Percentiles rank a stretch among this genome's conserved stretches.
Conservation (phyloP, 2,797 vertebrate species). For the Potorous gilbertii region DNA sequence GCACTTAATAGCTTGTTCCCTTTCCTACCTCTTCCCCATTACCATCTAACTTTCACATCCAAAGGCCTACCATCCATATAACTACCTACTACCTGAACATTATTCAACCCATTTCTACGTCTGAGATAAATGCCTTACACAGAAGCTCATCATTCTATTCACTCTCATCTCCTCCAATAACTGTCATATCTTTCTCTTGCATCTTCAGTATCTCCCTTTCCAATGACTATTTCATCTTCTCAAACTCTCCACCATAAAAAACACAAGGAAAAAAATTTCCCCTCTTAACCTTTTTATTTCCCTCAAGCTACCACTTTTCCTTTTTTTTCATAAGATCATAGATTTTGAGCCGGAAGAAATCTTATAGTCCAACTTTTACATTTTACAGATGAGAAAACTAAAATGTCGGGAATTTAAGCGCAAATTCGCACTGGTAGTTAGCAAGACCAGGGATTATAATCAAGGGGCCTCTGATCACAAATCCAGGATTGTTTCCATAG, state of each 20-base stretch:
- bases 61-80: not conserved
- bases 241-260: not conserved
- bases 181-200: not conserved
- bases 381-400: not conserved
- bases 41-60: not conserved
- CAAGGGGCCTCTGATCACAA: not conserved
- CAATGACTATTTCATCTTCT: not conserved
- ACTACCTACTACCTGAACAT: not conserved
- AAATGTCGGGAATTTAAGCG: not conserved
- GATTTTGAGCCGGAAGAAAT: not conserved
- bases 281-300: not conserved
- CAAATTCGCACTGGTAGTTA: not conserved
- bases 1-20: not conserved
- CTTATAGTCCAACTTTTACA: not conserved
- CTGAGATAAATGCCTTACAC: not conserved
- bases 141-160: not conserved
- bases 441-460: not conserved
- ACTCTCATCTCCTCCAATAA: not conserved
- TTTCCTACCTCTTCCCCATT: not conserved
- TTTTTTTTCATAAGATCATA: not conserved
- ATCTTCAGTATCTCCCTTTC: not conserved
- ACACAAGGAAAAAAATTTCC: not conserved
- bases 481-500: not conserved
- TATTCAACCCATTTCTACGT: not conserved
- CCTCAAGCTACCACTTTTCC: not conserved